These are phyloP conservation scores for Muscicapa adusta DNA, from an alignment of 2,113 vertebrate genomes.

Conservation along the genomic window DNA sequence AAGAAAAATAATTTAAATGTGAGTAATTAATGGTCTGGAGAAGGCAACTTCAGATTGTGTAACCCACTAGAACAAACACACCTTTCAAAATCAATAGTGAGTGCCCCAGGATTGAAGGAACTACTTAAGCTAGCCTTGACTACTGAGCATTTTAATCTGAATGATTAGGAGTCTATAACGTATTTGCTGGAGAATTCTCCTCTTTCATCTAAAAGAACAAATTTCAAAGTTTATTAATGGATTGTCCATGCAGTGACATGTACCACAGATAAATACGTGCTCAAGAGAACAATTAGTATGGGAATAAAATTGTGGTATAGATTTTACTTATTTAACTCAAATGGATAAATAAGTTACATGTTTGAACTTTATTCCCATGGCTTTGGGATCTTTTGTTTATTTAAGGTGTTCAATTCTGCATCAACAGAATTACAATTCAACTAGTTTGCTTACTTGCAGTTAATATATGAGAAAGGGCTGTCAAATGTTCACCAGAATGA, in stretches of 20 bases:
- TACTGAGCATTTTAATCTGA: background rate
- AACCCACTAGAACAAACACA: background rate
- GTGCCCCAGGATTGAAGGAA: background rate
- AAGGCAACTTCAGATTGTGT: background rate
- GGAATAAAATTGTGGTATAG: background rate
- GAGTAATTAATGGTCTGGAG: background rate
- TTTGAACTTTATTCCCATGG: conserved; percentile 61
- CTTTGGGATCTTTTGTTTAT: conserved; percentile 58
- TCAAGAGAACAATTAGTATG: background rate
- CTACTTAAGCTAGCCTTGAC: background rate
- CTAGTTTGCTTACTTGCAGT: conserved; percentile 49
- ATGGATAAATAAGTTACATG: conserved; percentile 50
- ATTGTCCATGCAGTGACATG: background rate
- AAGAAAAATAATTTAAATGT: background rate
- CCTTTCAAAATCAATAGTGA: conserved; percentile 22
- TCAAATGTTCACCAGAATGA: conserved; percentile 66
- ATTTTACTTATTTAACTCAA: conserved; percentile 32
- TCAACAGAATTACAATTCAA: conserved; percentile 68
- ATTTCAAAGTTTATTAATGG: background rate
- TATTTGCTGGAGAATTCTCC: background rate
- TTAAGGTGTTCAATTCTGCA: conserved; percentile 68
- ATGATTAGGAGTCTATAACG: background rate
- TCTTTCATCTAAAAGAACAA: background rate
- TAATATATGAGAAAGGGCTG: conserved; percentile 69
- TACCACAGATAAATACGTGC: background rate